These are phyloP conservation scores for Nesidiocoris tenuis DNA, from an alignment of 2,888 invertebrate species.

Conservation along the genomic window DNA sequence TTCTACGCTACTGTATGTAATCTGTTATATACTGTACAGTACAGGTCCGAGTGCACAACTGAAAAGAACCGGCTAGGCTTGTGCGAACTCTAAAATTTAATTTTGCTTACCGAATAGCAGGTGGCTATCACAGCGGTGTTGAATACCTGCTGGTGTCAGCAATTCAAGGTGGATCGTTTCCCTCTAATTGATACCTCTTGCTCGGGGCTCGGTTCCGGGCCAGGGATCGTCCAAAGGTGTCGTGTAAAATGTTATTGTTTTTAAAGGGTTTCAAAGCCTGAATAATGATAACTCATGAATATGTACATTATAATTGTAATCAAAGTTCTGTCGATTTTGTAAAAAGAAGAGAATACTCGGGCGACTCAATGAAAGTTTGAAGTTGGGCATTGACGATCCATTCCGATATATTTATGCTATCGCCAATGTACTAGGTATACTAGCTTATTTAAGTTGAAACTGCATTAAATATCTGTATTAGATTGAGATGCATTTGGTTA, in stretches of 20 bases:
- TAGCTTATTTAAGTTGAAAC: neutral
- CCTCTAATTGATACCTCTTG: constrained; percentile 22
- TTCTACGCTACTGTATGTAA: no score
- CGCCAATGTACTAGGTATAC: neutral
- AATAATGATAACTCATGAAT: neutral
- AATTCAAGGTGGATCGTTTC: neutral
- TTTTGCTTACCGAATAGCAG: no score
- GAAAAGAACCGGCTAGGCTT: no score
- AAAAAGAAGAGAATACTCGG: neutral
- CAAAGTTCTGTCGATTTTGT: constrained; percentile 25
- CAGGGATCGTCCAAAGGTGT: constrained; percentile 25
- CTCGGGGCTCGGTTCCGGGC: neutral
- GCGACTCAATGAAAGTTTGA: neutral
- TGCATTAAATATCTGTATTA: neutral
- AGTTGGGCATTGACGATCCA: neutral
- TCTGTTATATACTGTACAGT: no score
- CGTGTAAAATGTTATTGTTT: constrained; percentile 27
- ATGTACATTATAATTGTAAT: constrained; percentile 9
- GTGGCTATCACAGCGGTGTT: no score
- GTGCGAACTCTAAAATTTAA: no score
- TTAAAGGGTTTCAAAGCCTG: constrained; percentile 34
- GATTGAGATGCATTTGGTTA: neutral
- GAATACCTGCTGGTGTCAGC: neutral
- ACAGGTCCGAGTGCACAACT: no score
- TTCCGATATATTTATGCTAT: neutral